Base-by-base conservation (phyloP, 1,140 invertebrate genomes). In the Thaumatotibia leucotreta region DNA sequence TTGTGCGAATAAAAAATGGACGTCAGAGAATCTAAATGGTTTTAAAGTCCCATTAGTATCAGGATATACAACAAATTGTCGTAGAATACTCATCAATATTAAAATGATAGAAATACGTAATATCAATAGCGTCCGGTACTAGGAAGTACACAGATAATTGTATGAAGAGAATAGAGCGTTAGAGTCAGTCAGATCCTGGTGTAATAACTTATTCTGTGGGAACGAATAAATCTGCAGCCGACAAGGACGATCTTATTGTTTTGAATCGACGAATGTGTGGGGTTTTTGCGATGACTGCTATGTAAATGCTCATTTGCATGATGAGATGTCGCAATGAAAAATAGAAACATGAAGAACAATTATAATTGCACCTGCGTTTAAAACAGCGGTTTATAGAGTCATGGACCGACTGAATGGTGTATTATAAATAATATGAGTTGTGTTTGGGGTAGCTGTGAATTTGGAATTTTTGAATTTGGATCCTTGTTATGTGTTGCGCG, bases 201-300 rank as follows among this genome's bases (percentile, higher is more conserved):
- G 61, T 63, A 49, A 45, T 22, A 17, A 33, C 52, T 31, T 39
- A 70, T 61, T 71, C 73, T 75, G 75, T 84, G 82, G 75, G 80
- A 84, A 81, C 69, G 62, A 76, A 84, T 82, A 79, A 84, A 82
- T 84, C 80, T 76, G 61, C 31, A 24, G 66, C 63, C 74, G 77
- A 83, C 82, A 84, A 80, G 76, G 72, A 69, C 69, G 49, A 33
- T 62, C 58, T 73, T 68, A 79, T 80, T 77, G 73, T 79, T 74
- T 45, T 27, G 64, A 73, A 74, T 72, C 64, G 33, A 66, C 49
- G 45, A 70, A 52, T 70, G 72, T 67, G 68, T 69, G 68, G 70
- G 68, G 79, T 72, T 67, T 82, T 84, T 77, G 74, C 79, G 58
- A 74, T 61, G 61, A 35, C 49, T 58, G 23, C 24, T 58, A 31